These are phyloP conservation scores for Bombus cullumanus DNA, from an alignment of 1,140 invertebrate species.

Conservation along the genomic window DNA sequence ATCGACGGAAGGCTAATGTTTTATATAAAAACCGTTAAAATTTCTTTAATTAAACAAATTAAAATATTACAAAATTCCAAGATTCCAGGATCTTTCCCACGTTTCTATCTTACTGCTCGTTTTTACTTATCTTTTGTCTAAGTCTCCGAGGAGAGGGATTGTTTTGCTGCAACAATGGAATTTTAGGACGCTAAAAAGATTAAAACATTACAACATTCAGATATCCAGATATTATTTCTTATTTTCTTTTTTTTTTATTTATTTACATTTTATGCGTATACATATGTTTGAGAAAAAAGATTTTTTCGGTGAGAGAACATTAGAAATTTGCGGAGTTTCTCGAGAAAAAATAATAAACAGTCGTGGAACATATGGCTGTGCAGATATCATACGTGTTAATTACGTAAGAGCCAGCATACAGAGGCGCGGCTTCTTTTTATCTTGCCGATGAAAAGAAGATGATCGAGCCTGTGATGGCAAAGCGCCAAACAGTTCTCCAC, in stretches of 20 bases:
- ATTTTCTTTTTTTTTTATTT: neutral
- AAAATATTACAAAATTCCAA: no score
- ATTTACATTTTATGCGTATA: neutral
- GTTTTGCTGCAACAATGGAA: neutral
- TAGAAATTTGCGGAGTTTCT: neutral
- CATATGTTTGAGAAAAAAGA: neutral
- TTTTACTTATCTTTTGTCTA: no score
- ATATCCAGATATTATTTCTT: neutral
- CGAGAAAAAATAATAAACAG: neutral
- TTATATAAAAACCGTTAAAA: neutral
- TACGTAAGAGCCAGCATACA: constrained; percentile 29
- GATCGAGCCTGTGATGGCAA: constrained; percentile 47
- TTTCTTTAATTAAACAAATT: no score
- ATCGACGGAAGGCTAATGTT: neutral
- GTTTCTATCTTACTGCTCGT: no score
- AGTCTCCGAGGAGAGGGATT: no score
- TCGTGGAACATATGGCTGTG: neutral
- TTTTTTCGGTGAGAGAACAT: neutral
- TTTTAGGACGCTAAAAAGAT: neutral
- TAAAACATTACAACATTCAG: neutral
- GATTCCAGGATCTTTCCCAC: no score
- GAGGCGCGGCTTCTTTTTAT: constrained; percentile 39
- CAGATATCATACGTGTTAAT: constrained; percentile 42
- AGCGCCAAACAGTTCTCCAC: constrained; percentile 39
- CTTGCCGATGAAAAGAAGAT: constrained; percentile 46